These are phyloP conservation scores for Tricholaema leucomelas DNA, from an alignment of 2,113 vertebrate species.

Conservation along the genomic window DNA sequence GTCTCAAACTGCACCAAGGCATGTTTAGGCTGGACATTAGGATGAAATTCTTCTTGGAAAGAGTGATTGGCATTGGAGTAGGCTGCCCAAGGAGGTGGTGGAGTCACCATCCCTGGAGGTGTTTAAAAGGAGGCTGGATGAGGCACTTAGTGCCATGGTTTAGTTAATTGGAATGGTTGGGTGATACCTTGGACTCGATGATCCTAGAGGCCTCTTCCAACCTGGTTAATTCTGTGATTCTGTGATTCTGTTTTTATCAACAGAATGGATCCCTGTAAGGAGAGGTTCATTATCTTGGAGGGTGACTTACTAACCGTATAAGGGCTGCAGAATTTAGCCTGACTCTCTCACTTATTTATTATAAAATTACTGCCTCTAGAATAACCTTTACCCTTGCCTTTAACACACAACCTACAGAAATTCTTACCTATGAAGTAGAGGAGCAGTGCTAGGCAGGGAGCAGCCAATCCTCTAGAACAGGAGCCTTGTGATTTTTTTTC, in stretches of 20 bases:
- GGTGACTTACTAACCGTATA: not conserved
- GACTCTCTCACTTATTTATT: not conserved
- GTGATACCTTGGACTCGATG: too few species aligned
- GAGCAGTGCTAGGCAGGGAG: rapidly evolving
- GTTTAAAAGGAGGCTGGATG: too few species aligned
- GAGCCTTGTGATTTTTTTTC: not conserved
- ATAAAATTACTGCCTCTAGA: not conserved
- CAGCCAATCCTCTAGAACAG: not conserved
- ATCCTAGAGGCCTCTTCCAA: too few species aligned
- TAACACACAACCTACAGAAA: not conserved
- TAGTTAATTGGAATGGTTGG: too few species aligned
- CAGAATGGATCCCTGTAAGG: not conserved
- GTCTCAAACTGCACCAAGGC: too few species aligned
- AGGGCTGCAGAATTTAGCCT: not conserved
- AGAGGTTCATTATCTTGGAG: not conserved
- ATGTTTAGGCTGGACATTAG: too few species aligned
- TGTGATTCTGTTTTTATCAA: not conserved
- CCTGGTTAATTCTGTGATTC: too few species aligned
- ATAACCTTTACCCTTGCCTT: not conserved
- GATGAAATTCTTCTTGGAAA: too few species aligned
- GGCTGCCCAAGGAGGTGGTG: too few species aligned
- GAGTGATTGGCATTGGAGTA: too few species aligned
- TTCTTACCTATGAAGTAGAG: not conserved
- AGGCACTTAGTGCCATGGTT: too few species aligned
- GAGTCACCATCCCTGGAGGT: too few species aligned